These are phyloP conservation scores for Cordilura impudica DNA, from an alignment of 2,888 invertebrate genomes.

Conservation along the genomic window DNA sequence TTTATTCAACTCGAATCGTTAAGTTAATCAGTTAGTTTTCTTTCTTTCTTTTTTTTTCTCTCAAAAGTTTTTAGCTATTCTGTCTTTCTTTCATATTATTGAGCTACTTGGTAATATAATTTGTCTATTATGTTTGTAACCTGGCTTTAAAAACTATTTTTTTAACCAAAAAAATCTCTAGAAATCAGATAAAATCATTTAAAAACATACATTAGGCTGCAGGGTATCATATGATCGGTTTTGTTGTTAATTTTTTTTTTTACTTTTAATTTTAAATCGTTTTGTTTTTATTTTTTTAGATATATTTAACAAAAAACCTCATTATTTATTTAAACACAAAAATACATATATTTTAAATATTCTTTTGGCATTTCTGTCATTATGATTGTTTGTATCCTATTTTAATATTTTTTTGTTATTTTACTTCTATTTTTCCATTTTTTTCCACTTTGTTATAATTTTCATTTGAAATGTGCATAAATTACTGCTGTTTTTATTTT, in stretches of 20 bases:
- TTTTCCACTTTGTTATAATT: conserved; percentile 18
- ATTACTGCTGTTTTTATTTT: conserved; percentile 1
- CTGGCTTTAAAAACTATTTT: too few species aligned
- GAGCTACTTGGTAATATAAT: too few species aligned
- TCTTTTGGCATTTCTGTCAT: conserved; percentile 41
- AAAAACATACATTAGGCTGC: too few species aligned
- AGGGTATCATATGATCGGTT: too few species aligned
- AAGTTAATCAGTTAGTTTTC: conserved; percentile 2
- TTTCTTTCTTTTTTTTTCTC: neutral
- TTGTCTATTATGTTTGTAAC: too few species aligned
- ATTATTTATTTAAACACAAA: conserved; percentile 13
- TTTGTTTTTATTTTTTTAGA: neutral
- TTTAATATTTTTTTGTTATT: neutral
- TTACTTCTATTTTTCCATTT: conserved; percentile 4
- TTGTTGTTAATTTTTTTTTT: too few species aligned
- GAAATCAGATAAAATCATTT: too few species aligned
- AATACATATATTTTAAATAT: conserved; percentile 39
- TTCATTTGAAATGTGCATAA: conserved; percentile 16
- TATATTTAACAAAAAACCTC: conserved; percentile 3
- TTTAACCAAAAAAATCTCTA: too few species aligned
- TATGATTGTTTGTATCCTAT: neutral
- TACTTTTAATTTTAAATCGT: conserved; percentile 21
- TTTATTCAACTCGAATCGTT: conserved; percentile 3
- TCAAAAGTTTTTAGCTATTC: conserved; percentile 28
- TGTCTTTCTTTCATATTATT: conserved; percentile 13